phyloP scores from a whole-genome alignment of 2,888 invertebrate genomes.

The Phytoseiulus persimilis region DNA sequence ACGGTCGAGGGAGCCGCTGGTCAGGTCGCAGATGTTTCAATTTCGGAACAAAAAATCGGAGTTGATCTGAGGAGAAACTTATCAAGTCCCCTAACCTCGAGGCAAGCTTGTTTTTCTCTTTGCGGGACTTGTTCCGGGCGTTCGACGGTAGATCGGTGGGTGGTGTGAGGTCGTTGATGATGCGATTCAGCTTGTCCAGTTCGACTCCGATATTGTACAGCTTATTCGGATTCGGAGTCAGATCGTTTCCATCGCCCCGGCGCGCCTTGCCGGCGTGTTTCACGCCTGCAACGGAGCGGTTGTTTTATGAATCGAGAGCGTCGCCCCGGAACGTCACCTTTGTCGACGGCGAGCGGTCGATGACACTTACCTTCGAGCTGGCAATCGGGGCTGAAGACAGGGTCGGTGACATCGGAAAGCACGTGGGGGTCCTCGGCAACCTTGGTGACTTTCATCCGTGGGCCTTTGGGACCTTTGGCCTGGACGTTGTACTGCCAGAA shows the following conservation, averaged over 20 bases:
- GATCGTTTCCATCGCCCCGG: conserved; percentile 93
- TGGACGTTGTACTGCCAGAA: conserved; percentile 99
- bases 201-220: conserved; percentile 82
- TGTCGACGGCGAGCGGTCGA: no score
- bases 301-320: no score
- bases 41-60: neutral
- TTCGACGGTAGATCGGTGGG: conserved; percentile 84
- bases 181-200: conserved; percentile 75
- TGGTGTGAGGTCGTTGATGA: conserved; percentile 91
- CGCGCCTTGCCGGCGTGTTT: conserved; percentile 66
- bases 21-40: conserved; percentile 5
- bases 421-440: conserved; percentile 77
- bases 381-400: conserved; percentile 87
- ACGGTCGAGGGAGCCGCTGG: neutral
- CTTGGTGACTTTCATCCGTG: conserved; percentile 62
- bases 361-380: conserved; percentile 79
- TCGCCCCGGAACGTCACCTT: no score
- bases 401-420: conserved; percentile 80
- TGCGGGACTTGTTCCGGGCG: conserved; percentile 79
- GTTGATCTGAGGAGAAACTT: neutral
- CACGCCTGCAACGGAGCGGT: conserved; percentile 40
- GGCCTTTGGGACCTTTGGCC: conserved; percentile 95
- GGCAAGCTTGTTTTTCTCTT: conserved; percentile 94
- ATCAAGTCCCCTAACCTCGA: conserved; percentile 57
- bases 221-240: conserved; percentile 88